Evolutionary conservation across 2,888 invertebrate genomes (phyloP).

Genomic region (Synergus umbraculus): DNA sequence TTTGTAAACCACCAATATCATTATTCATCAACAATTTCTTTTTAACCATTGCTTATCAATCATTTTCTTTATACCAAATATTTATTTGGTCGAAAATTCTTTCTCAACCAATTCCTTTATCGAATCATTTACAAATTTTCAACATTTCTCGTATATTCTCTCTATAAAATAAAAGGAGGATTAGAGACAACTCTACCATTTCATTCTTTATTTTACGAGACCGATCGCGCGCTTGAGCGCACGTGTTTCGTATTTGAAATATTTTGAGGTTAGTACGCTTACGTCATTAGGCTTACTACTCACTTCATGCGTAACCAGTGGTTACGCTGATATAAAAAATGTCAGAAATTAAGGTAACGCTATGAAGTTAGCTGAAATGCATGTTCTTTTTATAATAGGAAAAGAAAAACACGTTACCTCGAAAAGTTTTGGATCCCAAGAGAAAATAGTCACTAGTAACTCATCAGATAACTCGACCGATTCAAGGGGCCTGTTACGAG

Average conservation of each 20-base stretch:
- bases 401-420: background rate
- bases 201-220: background rate
- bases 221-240: too few species aligned
- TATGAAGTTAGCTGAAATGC: too few species aligned
- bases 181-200: background rate
- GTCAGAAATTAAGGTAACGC: too few species aligned
- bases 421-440: background rate
- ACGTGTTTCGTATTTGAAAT: too few species aligned
- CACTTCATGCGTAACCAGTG: too few species aligned
- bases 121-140: background rate
- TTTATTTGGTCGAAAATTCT: background rate
- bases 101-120: background rate
- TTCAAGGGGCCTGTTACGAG: background rate
- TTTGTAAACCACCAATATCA: background rate
- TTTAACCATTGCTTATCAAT: background rate
- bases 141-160: background rate
- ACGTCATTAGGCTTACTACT: too few species aligned
- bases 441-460: background rate
- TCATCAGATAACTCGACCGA: background rate
- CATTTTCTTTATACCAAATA: background rate
- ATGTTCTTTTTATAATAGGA: too few species aligned
- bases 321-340: too few species aligned
- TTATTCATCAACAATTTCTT: background rate
- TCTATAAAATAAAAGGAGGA: background rate
- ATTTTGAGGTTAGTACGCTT: too few species aligned